Evolutionary conservation across 2,888 invertebrate species (phyloP).

Genomic region (Magallana nippona): DNA sequence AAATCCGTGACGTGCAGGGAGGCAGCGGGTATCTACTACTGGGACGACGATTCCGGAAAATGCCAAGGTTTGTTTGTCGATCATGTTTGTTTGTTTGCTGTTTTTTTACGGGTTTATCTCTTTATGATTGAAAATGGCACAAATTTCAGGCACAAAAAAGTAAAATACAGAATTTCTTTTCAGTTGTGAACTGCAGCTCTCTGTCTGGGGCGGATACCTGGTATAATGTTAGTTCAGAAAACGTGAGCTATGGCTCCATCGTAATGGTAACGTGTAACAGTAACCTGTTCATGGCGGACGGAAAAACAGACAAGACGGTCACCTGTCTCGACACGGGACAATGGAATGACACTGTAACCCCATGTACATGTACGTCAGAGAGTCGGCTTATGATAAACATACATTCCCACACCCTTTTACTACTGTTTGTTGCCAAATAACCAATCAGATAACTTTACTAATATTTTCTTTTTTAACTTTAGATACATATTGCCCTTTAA

Average conservation of each 20-base stretch:
- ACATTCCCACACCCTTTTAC: no score
- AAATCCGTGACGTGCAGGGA: not conserved
- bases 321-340: not conserved
- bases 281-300: not conserved
- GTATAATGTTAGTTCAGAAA: not conserved
- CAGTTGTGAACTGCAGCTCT: conserved; percentile 7
- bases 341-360: not conserved
- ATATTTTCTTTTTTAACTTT: not conserved
- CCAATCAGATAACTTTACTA: no score
- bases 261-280: not conserved
- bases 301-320: not conserved
- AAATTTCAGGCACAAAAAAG: no score
- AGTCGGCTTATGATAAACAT: not conserved
- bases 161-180: not conserved
- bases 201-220: not conserved
- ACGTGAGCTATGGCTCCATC: not conserved
- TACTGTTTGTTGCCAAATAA: no score
- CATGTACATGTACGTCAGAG: not conserved
- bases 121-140: no score
- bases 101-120: no score
- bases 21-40: not conserved
- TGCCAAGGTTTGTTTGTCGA: not conserved
- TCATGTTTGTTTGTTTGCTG: no score
- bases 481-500: not conserved
- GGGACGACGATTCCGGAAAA: not conserved